phyloP scores from a whole-genome alignment of 23 tunicate genomes.

The Halocynthia roretzi region DNA sequence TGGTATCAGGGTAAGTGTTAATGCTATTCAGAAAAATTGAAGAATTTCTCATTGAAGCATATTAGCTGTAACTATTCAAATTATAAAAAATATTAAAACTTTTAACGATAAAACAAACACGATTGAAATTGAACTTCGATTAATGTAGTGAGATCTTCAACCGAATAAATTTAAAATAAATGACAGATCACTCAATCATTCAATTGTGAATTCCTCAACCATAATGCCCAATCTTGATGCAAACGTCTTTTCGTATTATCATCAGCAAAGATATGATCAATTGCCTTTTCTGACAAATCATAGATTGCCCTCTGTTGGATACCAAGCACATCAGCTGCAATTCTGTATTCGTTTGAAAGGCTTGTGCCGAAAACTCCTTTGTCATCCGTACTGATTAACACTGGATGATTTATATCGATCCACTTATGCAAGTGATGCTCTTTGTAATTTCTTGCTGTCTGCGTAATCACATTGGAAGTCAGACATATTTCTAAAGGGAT shows the following conservation, averaged over 20 bases:
- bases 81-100: too few relatives aligned
- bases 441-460: conserved; percentile 31
- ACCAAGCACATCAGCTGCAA: conserved; percentile 29
- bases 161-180: too few relatives aligned
- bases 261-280: conserved; percentile 63
- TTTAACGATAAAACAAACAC: too few relatives aligned
- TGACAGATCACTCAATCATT: too few relatives aligned
- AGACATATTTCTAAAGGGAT: conserved; percentile 81
- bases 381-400: conserved; percentile 80
- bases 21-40: too few relatives aligned
- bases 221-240: conserved; percentile 1
- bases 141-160: too few relatives aligned
- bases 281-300: conserved; percentile 34
- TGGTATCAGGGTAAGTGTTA: too few relatives aligned
- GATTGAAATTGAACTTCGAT: too few relatives aligned
- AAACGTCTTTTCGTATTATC: conserved; percentile 32
- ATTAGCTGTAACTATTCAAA: too few relatives aligned
- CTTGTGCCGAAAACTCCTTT: conserved; percentile 82
- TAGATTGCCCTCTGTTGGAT: conserved; percentile 24
- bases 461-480: conserved; percentile 72
- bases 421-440: conserved; percentile 74
- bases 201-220: too few relatives aligned
- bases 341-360: conserved; percentile 63
- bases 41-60: too few relatives aligned
- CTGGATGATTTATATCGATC: conserved; percentile 1